Evolutionary conservation across 2,888 invertebrate species (phyloP).

Genomic region (Blastobasis adustella): DNA sequence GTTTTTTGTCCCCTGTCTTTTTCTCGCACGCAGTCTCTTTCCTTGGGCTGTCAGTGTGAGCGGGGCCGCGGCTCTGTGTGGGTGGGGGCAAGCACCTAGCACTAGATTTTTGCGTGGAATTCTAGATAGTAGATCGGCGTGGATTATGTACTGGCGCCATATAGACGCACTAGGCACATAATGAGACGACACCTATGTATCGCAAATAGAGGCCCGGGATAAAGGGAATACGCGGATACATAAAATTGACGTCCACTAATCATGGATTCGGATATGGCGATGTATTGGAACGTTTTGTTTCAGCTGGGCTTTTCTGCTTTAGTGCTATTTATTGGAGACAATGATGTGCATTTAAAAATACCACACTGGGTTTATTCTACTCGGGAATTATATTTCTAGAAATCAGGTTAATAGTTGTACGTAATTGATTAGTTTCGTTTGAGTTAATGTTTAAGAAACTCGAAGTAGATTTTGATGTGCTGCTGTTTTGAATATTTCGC

Average conservation of each 20-base stretch:
- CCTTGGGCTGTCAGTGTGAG: constrained; percentile 24
- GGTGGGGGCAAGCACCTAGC: constrained; percentile 61
- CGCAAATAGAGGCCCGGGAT: constrained; percentile 61
- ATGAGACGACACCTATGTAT: constrained; percentile 65
- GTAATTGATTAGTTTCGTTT: too few relatives aligned
- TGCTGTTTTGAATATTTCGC: too few relatives aligned
- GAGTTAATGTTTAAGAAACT: too few relatives aligned
- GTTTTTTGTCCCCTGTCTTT: constrained; percentile 72
- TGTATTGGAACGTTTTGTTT: too few relatives aligned
- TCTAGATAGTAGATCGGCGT: constrained; percentile 58
- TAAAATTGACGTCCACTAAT: constrained; percentile 57
- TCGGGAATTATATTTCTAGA: too few relatives aligned
- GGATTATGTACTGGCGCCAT: constrained; percentile 29
- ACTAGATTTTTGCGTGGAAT: constrained; percentile 71
- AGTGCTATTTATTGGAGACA: too few relatives aligned
- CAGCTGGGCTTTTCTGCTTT: too few relatives aligned
- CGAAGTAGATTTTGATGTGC: too few relatives aligned
- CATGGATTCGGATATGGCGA: constrained; percentile 35
- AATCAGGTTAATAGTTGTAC: too few relatives aligned
- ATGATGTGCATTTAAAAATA: too few relatives aligned
- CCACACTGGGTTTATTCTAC: too few relatives aligned
- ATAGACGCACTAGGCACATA: constrained; percentile 37
- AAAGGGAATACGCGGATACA: constrained; percentile 48
- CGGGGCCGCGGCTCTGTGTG: constrained; percentile 24
- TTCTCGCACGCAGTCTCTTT: constrained; percentile 62